Evolutionary conservation across 2,797 vertebrate genomes (phyloP).

Genomic region (Karalla daura): DNA sequence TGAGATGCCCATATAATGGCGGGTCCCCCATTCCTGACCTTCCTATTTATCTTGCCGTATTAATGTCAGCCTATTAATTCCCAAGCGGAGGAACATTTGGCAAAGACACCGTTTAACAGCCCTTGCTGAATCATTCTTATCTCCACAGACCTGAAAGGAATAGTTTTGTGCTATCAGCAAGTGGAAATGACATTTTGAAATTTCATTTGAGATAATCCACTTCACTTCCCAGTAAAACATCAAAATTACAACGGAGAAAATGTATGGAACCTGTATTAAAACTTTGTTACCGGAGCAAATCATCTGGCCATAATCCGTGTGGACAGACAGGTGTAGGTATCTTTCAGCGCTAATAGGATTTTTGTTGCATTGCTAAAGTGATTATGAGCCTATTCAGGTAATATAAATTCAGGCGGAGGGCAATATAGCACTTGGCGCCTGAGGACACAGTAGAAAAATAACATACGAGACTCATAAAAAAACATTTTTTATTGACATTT

Average conservation of each 20-base stretch:
- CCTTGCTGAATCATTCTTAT: constrained; percentile 92
- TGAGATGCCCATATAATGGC: constrained; percentile 89
- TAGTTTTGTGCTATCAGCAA: constrained; percentile 95
- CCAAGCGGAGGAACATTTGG: constrained; percentile 88
- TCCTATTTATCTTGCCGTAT: constrained; percentile 96
- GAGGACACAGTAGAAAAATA: constrained; percentile 20
- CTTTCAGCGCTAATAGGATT: constrained; percentile 79
- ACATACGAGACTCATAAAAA: constrained; percentile 17
- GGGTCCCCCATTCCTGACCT: constrained; percentile 87
- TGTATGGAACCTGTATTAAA: constrained; percentile 89
- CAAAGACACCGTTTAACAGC: constrained; percentile 91
- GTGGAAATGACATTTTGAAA: constrained; percentile 95
- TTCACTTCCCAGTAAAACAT: constrained; percentile 93
- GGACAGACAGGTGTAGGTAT: constrained; percentile 85
- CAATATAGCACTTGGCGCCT: constrained; percentile 28
- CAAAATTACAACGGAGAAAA: constrained; percentile 91
- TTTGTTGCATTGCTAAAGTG: constrained; percentile 75
- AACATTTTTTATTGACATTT: constrained; percentile 18
- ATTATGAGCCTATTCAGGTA: constrained; percentile 72
- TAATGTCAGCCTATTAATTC: constrained; percentile 98
- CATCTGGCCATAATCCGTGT: constrained; percentile 84
- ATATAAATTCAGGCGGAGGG: constrained; percentile 65
- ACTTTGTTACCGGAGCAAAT: constrained; percentile 86
- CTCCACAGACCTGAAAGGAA: constrained; percentile 92
- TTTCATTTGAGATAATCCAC: constrained; percentile 95